Evolutionary conservation across 1,140 invertebrate genomes (phyloP), one percentile per base, ranked within the genome.

Genomic region (Atopsyche davidsoni): DNA sequence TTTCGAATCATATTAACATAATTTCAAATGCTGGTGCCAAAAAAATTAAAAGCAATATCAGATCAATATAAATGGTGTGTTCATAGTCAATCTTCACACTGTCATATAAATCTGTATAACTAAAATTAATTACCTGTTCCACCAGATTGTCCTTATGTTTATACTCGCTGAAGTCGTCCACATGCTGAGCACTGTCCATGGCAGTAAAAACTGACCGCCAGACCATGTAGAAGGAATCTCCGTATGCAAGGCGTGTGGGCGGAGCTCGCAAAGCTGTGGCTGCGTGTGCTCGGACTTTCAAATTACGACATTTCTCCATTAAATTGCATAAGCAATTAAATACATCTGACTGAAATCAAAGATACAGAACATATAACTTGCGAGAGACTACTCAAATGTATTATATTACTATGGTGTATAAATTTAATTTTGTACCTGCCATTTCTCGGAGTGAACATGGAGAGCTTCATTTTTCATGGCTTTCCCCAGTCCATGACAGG

Each of bases 401-500:
- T 28, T 28, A 28, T 28, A 6, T n/a, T 28, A 28, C n/a, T 28
- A 7, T 28, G 25, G n/a, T 28, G 6, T 6, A 28, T n/a, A n/a
- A n/a, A n/a, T n/a, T n/a, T n/a, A n/a, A 36, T 13, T 7, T 36
- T 62, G 66, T 64, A 79, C 78, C 67, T 74, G 73, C 76, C 75
- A 80, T 11, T 69, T 62, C 38, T 59, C 64, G 6, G 72, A 68
- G 28, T 69, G 68, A 17, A 63, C 65, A 59, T 80, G 80, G 2
- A 88, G 64, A 6, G 67, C 59, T 2, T 69, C 62, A 67, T 87
- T 88, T 58, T 79, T 80, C 64, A 89, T 75, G 32, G 85, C 73
- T 57, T 86, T 87, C 16, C 88, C 86, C 10, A 92, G 64, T 11
- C 89, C 89, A 67, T 91, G 86, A 63, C 90, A 93, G 7, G 89